Percentiles rank a stretch among this genome's conserved stretches.
phyloP scores from a whole-genome alignment of 2,888 invertebrate genomes.

The Ophion ventricosus region DNA sequence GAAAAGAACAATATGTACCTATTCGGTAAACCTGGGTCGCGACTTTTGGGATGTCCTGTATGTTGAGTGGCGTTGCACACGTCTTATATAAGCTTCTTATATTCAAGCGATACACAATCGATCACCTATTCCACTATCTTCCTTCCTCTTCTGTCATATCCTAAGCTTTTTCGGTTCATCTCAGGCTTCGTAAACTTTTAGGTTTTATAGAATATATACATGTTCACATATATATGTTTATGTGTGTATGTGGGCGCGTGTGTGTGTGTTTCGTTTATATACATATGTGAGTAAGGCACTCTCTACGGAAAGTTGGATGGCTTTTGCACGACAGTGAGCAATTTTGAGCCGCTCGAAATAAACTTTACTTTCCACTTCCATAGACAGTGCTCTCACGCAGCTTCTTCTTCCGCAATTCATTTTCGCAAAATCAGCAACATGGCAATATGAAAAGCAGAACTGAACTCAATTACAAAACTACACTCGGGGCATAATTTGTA shows the following conservation, averaged over 20 bases:
- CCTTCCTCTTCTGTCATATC: constrained; percentile 11
- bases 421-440: background rate
- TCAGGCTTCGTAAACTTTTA: constrained; percentile 12
- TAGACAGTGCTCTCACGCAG: background rate
- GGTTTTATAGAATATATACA: constrained; percentile 1
- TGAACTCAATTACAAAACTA: no score
- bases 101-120: constrained; percentile 60
- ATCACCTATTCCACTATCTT: constrained; percentile 60
- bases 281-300: background rate
- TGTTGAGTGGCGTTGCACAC: background rate
- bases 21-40: background rate
- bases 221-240: background rate
- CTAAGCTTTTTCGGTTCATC: constrained; percentile 9
- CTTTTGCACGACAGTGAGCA: background rate
- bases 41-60: background rate
- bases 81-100: constrained; percentile 29
- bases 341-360: background rate
- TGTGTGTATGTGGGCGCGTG: background rate
- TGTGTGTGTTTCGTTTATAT: background rate
- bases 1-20: background rate
- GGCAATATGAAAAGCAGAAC: background rate
- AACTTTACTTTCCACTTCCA: background rate
- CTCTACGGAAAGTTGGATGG: background rate
- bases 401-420: background rate
- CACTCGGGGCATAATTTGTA: no score